Percentiles rank a stretch among this genome's conserved stretches.
Evolutionary conservation across 2,888 invertebrate genomes (phyloP).

Genomic region (Euspilapteryx auroguttella): DNA sequence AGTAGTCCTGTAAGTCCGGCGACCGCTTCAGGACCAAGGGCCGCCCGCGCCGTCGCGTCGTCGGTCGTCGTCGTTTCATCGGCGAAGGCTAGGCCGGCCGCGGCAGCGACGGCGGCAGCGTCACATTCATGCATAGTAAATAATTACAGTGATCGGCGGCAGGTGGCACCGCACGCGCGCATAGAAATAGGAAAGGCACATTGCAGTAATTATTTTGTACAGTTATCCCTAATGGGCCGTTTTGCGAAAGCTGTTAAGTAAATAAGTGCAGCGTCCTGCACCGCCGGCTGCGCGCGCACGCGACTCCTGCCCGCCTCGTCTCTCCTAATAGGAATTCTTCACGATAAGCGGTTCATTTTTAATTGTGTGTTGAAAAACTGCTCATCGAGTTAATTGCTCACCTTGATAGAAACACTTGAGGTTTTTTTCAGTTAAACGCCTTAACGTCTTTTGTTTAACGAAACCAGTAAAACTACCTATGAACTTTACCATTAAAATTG

Average conservation of each 20-base stretch:
- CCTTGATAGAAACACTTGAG: constrained; percentile 5
- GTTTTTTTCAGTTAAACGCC: constrained; percentile 1
- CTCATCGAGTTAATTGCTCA: constrained; percentile 5
- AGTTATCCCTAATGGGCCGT: constrained; percentile 58
- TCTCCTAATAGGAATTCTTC: constrained; percentile 31
- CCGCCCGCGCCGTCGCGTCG: no score
- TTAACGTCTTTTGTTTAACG: constrained; percentile 1
- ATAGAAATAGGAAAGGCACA: constrained; percentile 60
- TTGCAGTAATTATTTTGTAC: constrained; percentile 61
- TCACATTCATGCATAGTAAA: constrained; percentile 59
- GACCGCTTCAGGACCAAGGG: no score
- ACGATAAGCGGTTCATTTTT: constrained; percentile 6
- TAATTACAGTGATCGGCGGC: constrained; percentile 57
- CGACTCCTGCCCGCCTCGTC: constrained; percentile 12
- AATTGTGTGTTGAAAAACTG: constrained; percentile 6
- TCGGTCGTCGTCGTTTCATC: no score
- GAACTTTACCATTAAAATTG: no score
- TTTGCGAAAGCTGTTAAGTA: constrained; percentile 59
- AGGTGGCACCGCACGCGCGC: constrained; percentile 52
- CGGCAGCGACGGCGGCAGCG: constrained; percentile 10
- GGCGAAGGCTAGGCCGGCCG: no score
- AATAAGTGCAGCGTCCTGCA: constrained; percentile 52
- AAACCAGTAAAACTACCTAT: no score
- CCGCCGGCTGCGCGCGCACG: constrained; percentile 37
- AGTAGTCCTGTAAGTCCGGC: no score